Percentiles rank a stretch among this genome's conserved stretches.
phyloP scores from a whole-genome alignment of 2,888 invertebrate species.

The Zelleria hepariella region DNA sequence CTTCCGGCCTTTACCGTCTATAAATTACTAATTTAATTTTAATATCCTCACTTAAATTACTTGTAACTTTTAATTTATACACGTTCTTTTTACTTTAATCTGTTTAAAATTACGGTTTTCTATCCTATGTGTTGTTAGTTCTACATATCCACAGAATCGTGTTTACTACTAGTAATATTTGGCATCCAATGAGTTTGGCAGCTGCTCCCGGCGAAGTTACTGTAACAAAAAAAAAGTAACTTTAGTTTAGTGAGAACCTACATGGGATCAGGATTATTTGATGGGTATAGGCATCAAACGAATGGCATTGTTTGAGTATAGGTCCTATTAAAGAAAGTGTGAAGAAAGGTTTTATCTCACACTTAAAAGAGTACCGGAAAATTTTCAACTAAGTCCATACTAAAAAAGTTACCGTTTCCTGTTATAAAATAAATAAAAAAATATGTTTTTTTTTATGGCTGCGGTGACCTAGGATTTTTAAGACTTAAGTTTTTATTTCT shows the following conservation, averaged over 20 bases:
- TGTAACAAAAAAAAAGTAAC: conserved; percentile 32
- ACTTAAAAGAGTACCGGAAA: too few relatives aligned
- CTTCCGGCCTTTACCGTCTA: neutral
- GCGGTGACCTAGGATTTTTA: too few relatives aligned
- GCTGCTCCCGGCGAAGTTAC: conserved; percentile 64
- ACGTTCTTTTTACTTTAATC: neutral
- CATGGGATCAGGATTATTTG: too few relatives aligned
- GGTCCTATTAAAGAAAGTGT: too few relatives aligned
- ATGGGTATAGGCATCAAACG: too few relatives aligned
- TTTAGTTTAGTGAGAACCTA: conserved; percentile 5
- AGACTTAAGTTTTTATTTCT: too few relatives aligned
- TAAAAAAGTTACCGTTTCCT: too few relatives aligned
- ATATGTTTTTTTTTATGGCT: too few relatives aligned
- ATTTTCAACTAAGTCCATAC: too few relatives aligned
- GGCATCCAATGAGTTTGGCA: conserved; percentile 46
- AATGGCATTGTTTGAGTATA: too few relatives aligned
- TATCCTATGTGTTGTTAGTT: conserved; percentile 47
- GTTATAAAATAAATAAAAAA: too few relatives aligned
- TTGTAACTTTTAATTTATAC: conserved; percentile 1
- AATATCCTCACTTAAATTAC: neutral
- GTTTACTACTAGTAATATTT: conserved; percentile 45
- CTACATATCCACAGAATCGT: conserved; percentile 37
- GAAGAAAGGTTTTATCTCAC: too few relatives aligned
- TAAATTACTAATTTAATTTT: conserved; percentile 4
- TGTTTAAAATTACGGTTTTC: neutral